Conservation (phyloP, 2,113 vertebrate species). For the Tupaia tana region DNA sequence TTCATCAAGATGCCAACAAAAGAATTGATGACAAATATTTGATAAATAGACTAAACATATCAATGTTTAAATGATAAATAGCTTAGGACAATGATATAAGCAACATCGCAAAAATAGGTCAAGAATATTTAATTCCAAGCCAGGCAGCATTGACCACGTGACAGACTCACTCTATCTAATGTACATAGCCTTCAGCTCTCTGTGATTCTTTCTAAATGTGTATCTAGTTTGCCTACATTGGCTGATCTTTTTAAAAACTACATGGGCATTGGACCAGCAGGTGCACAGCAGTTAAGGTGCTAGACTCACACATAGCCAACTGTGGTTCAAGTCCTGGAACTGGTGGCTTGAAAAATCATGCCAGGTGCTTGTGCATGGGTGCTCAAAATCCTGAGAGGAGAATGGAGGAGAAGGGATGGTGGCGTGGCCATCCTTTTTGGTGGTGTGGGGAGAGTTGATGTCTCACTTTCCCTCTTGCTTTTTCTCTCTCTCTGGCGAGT, state of each 20-base stretch:
- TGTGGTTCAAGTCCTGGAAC: too few species aligned
- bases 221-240: not conserved
- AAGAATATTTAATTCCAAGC: not conserved
- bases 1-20: not conserved
- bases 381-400: too few species aligned
- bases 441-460: too few species aligned
- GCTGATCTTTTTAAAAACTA: not conserved
- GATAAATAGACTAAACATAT: conserved; percentile 3
- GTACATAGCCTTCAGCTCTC: not conserved
- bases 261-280: not conserved
- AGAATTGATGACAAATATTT: conserved; percentile 8
- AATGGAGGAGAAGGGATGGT: too few species aligned
- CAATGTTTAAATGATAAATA: not conserved
- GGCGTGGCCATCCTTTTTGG: too few species aligned
- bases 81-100: not conserved
- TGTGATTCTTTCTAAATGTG: not conserved
- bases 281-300: too few species aligned
- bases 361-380: too few species aligned
- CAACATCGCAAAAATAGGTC: not conserved
- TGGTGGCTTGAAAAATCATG: too few species aligned
- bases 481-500: too few species aligned
- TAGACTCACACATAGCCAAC: too few species aligned
- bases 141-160: not conserved
- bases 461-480: too few species aligned
- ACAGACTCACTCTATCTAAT: not conserved